A percentile compares a stretch with the other conserved stretches of the same genome.
phyloP scores from a whole-genome alignment of 2,888 invertebrate genomes.

The Timema cristinae region DNA sequence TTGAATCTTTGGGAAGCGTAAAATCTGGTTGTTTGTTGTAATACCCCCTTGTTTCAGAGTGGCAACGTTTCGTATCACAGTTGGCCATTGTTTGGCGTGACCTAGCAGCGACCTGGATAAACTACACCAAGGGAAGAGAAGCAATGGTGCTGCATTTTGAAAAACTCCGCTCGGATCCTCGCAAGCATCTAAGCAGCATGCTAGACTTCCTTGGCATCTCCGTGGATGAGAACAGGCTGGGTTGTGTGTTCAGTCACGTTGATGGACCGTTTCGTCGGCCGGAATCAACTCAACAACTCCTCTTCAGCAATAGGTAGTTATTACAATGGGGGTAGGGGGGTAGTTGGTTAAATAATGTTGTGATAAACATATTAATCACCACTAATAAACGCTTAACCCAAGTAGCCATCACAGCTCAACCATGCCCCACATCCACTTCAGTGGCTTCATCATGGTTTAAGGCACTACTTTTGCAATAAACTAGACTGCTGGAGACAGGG shows the following conservation, averaged over 20 bases:
- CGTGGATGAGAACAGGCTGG: constrained; percentile 36
- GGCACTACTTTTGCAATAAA: too few species aligned
- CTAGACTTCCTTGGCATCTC: constrained; percentile 37
- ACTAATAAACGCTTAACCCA: too few species aligned
- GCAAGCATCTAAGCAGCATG: constrained; percentile 34
- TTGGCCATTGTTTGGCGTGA: constrained; percentile 32
- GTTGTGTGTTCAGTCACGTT: constrained; percentile 37
- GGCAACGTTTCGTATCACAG: constrained; percentile 31
- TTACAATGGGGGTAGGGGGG: background rate
- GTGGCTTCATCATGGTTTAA: too few species aligned
- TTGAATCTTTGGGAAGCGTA: too few species aligned
- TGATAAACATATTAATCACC: too few species aligned
- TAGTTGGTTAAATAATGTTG: background rate
- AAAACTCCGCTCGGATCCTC: constrained; percentile 37
- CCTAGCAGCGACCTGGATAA: constrained; percentile 33
- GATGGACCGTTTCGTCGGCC: constrained; percentile 37
- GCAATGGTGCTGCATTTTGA: constrained; percentile 40
- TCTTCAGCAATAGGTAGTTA: constrained; percentile 27
- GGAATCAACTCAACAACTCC: constrained; percentile 27
- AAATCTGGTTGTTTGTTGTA: too few species aligned
- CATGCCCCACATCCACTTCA: too few species aligned
- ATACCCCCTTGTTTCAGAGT: constrained; percentile 27
- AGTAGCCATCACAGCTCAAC: too few species aligned
- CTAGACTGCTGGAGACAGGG: too few species aligned
- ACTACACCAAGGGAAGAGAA: constrained; percentile 29